Evolutionary conservation across 2,888 invertebrate genomes (phyloP), one percentile per base, ranked within the genome.

Genomic region (Ennomos fuscantarius): DNA sequence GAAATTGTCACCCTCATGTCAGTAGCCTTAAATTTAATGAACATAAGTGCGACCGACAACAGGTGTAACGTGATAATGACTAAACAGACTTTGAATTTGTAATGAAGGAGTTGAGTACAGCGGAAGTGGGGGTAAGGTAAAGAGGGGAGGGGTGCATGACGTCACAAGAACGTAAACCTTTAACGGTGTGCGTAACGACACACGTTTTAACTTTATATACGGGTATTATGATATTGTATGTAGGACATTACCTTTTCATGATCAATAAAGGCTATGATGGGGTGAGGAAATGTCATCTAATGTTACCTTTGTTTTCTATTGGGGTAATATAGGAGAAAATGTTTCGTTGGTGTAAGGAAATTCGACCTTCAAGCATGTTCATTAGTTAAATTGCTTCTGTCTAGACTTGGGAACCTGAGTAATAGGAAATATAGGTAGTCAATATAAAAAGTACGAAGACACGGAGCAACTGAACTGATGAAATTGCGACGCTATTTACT

Each of bases 61-160:
- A 90, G 89, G 90, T 90, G 89, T 79, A 79, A 79, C 78, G 80
- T 80, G 86, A 82, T 89, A 89, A 89, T 87, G 88, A 86, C 86
- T 88, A 87, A 87, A 87, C 87, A 87, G 82, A 84, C 78, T 86
- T 81, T 87, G 87, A 87, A 89, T 89, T 85, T 81, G 78, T 87
- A 86, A 89, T 87, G 84, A 87, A 79, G 78, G 79, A 73, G 73
- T 77, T 83, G 79, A 82, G 81, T 80, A 67, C 60, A 62, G 69
- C 68, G 71, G 66, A 76, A 76, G 58, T 66, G 69, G 68, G 58
- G 67, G 64, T 60, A 59, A 56, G 67, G 64, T 60, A 59, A 56
- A 61, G 70, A 66, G 65, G 49, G 65, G 43, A 65, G 53, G 55
- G 69, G 61, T 59, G 24, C 24, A 66, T 82, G 79, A 79, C 81